phyloP scores from a whole-genome alignment of 2,113 vertebrate species.

The Castor canadensis region DNA sequence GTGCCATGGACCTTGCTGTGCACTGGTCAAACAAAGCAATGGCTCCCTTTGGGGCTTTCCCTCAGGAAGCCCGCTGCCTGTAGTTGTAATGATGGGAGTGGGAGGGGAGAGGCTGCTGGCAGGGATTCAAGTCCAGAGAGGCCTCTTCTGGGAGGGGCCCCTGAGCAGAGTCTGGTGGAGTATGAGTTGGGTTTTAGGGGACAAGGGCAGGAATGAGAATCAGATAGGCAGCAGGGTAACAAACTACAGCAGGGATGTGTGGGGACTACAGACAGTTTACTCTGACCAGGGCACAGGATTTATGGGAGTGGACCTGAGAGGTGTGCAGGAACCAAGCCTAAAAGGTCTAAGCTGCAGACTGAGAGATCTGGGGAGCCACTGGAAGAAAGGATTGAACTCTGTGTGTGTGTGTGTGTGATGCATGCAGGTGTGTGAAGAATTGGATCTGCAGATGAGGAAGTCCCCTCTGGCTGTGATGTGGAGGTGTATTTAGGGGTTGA shows the following conservation, averaged over 20 bases:
- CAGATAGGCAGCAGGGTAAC: not conserved
- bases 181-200: not conserved
- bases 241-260: not conserved
- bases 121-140: not conserved
- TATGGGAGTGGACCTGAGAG: too few relatives aligned
- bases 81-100: accelerated
- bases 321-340: not conserved
- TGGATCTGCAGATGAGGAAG: not conserved
- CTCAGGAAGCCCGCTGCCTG: not conserved
- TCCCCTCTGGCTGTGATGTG: not conserved
- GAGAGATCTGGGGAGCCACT: not conserved
- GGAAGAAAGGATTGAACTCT: not conserved
- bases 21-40: not conserved
- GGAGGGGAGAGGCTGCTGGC: not conserved
- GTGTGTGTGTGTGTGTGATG: not conserved
- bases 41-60: accelerated
- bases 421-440: not conserved
- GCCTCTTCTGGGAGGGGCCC: not conserved
- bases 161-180: not conserved
- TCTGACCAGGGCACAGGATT: not conserved
- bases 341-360: not conserved
- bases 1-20: not conserved
- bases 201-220: not conserved
- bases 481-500: not conserved
- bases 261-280: not conserved